Conservation (phyloP, 2,888 invertebrate species). For the Osedax fenrisi region DNA sequence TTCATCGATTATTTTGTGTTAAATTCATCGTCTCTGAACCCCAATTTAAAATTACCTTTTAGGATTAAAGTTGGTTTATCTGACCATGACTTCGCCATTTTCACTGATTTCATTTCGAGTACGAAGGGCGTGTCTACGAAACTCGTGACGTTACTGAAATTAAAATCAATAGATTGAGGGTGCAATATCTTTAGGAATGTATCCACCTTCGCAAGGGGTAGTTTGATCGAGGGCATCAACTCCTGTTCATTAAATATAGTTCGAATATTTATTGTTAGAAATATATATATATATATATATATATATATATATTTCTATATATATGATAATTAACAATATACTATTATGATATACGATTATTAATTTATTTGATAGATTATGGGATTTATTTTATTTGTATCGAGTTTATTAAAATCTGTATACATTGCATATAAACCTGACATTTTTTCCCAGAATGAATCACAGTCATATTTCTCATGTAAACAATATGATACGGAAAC, state of each 20-base stretch:
- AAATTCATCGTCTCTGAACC: no score
- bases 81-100: constrained; percentile 36
- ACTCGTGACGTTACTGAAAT: constrained; percentile 38
- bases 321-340: no score
- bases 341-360: no score
- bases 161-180: constrained; percentile 39
- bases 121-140: constrained; percentile 41
- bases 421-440: no score
- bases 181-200: constrained; percentile 39
- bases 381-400: no score
- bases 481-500: constrained; percentile 41
- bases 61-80: constrained; percentile 36
- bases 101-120: constrained; percentile 36
- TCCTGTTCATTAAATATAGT: constrained; percentile 33
- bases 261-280: background rate
- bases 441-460: constrained; percentile 37
- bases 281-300: no score
- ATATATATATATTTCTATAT: no score
- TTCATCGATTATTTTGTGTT: no score
- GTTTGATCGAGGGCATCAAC: constrained; percentile 38
- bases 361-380: no score
- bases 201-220: constrained; percentile 1
- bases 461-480: constrained; percentile 38
- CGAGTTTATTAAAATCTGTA: no score
- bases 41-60: no score